Conservation (phyloP, 2,888 invertebrate genomes). For the Cryptus viduatorius region DNA sequence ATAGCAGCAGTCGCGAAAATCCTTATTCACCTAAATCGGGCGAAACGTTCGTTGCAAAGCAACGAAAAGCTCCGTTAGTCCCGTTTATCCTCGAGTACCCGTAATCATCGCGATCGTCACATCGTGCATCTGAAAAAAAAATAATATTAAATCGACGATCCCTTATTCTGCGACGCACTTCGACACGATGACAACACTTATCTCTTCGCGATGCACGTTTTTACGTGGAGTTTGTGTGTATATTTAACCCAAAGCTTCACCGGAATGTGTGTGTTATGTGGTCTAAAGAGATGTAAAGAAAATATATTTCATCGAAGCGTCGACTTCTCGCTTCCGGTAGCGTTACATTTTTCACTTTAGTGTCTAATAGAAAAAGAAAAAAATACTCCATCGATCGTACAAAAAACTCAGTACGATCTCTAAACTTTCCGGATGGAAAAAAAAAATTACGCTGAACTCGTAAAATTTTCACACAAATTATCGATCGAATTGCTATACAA, state of each 20-base stretch:
- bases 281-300: slow-evolving; percentile 7
- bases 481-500: slow-evolving; percentile 39
- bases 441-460: slow-evolving; percentile 22
- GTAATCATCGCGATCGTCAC: not conserved
- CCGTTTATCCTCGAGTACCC: slow-evolving; percentile 1
- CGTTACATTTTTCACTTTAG: not conserved
- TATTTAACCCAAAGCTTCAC: slow-evolving; percentile 9
- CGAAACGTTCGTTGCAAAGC: slow-evolving; percentile 51
- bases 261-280: slow-evolving; percentile 29
- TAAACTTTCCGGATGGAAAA: slow-evolving; percentile 46
- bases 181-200: not conserved
- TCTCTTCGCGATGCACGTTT: not conserved
- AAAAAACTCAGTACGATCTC: slow-evolving; percentile 43
- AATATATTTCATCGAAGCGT: slow-evolving; percentile 29
- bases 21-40: slow-evolving; percentile 41
- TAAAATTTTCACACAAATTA: slow-evolving; percentile 16
- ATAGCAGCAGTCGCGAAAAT: slow-evolving; percentile 47
- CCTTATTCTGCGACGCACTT: not conserved
- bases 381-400: slow-evolving; percentile 50
- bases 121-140: not conserved
- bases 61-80: not conserved
- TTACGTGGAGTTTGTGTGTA: not conserved
- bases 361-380: slow-evolving; percentile 14
- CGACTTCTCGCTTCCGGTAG: slow-evolving; percentile 38
- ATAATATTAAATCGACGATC: not conserved